Conservation (phyloP, 2,113 vertebrate species). For the Gymnocephalus cernua region DNA sequence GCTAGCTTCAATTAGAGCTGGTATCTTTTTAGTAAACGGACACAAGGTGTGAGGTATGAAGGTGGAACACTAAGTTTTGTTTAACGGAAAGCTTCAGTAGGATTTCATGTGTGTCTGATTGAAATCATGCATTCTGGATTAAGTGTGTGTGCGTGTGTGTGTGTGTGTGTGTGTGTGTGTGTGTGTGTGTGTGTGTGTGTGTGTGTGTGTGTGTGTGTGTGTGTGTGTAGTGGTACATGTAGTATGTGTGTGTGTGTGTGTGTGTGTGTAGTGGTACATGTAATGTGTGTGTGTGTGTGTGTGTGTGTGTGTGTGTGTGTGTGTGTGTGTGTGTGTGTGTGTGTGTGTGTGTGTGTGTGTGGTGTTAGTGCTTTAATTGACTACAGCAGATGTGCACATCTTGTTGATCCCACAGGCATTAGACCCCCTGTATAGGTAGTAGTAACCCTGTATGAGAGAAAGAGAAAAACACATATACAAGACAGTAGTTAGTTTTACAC, state of each 20-base stretch:
- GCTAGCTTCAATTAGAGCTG: constrained; percentile 32
- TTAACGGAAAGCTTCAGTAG: constrained; percentile 38
- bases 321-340: constrained; percentile 17
- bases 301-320: too few relatives aligned
- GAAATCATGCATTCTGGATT: constrained; percentile 23
- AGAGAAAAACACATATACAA: neutral
- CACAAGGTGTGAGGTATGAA: constrained; percentile 21
- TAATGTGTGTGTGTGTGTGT: too few relatives aligned
- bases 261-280: neutral
- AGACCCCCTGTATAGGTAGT: constrained; percentile 89
- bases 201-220: too few relatives aligned
- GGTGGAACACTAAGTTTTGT: constrained; percentile 19
- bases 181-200: constrained; percentile 14
- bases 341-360: constrained; percentile 17
- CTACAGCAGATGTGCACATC: constrained; percentile 90
- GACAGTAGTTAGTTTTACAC: neutral
- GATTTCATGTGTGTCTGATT: constrained; percentile 10
- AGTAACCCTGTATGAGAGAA: constrained; percentile 88
- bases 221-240: neutral
- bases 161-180: neutral
- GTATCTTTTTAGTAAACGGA: constrained; percentile 19
- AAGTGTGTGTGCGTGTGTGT: neutral
- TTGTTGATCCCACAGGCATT: constrained; percentile 90
- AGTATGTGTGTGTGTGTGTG: constrained; percentile 19
- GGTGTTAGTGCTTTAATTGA: constrained; percentile 76